These are phyloP conservation scores for Heterohyrax brucei DNA, from an alignment of 2,797 vertebrate species.

Conservation along the genomic window DNA sequence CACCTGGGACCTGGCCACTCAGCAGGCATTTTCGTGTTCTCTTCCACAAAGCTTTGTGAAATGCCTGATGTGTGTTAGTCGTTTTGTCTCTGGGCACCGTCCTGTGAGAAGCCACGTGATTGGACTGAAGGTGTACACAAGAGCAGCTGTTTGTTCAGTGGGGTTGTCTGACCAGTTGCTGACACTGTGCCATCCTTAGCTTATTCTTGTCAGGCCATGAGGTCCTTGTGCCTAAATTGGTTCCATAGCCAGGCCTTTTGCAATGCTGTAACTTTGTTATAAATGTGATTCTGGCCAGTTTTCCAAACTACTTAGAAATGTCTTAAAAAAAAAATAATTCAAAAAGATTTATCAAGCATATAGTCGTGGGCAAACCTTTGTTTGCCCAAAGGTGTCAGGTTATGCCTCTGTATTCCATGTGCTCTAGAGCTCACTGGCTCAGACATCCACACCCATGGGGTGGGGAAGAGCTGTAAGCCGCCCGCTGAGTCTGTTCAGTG, in stretches of 20 bases:
- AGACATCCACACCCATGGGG: neutral
- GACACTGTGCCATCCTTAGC: neutral
- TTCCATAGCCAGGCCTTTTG: conserved; percentile 40
- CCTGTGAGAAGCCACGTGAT: neutral
- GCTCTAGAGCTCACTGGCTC: neutral
- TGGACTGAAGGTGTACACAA: neutral
- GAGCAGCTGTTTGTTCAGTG: neutral
- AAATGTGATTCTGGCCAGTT: conserved; percentile 57
- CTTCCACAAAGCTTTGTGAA: neutral
- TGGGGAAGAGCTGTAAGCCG: no score
- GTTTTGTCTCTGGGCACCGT: neutral
- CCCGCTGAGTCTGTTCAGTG: no score
- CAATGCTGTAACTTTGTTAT: conserved; percentile 61
- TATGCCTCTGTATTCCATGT: neutral
- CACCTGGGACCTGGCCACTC: accelerated
- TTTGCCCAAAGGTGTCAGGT: neutral
- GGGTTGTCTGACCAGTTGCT: neutral
- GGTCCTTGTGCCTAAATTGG: neutral
- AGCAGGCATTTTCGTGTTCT: neutral
- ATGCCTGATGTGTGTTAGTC: neutral
- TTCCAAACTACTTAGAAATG: conserved; percentile 47
- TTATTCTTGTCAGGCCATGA: neutral
- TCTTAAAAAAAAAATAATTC: neutral
- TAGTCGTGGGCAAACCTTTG: conserved; percentile 32
- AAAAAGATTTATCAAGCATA: neutral